phyloP scores from a whole-genome alignment of 1,140 invertebrate species.

The Dicyema japonicum region DNA sequence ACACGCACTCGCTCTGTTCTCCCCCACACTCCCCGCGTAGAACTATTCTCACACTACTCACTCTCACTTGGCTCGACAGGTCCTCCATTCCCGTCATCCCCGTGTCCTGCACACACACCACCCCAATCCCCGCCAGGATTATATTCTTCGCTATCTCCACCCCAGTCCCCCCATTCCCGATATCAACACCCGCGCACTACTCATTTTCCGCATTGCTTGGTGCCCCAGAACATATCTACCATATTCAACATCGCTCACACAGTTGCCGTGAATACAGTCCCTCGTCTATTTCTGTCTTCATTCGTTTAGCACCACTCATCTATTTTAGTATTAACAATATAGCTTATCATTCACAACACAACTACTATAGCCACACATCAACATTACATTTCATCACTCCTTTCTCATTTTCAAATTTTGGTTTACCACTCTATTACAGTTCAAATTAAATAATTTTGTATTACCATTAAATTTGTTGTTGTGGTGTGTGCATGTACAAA shows the following conservation, averaged over 20 bases:
- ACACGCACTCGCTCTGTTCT: constrained; percentile 51
- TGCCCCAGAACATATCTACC: constrained; percentile 57
- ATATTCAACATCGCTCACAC: constrained; percentile 22
- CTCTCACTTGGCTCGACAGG: constrained; percentile 21
- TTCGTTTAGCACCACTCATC: no score
- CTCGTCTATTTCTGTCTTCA: constrained; percentile 53
- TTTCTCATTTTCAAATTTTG: no score
- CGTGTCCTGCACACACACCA: constrained; percentile 63
- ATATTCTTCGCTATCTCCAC: constrained; percentile 93
- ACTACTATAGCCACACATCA: no score
- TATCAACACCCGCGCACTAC: constrained; percentile 60
- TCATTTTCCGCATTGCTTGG: constrained; percentile 85
- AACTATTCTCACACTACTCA: no score
- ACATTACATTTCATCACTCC: no score
- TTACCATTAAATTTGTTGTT: no score
- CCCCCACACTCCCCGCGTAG: constrained; percentile 44
- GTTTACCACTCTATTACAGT: no score
- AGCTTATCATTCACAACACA: no score
- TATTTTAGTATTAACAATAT: no score
- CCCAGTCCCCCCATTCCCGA: constrained; percentile 61
- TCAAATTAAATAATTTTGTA: no score
- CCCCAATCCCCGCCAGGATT: constrained; percentile 76
- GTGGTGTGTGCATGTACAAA: no score
- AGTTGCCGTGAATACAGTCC: constrained; percentile 71
- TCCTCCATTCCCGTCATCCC: constrained; percentile 15